These are phyloP conservation scores for Paracentrotus lividus DNA, from an alignment of 53 echinoderm and acorn worm species.

Conservation along the genomic window DNA sequence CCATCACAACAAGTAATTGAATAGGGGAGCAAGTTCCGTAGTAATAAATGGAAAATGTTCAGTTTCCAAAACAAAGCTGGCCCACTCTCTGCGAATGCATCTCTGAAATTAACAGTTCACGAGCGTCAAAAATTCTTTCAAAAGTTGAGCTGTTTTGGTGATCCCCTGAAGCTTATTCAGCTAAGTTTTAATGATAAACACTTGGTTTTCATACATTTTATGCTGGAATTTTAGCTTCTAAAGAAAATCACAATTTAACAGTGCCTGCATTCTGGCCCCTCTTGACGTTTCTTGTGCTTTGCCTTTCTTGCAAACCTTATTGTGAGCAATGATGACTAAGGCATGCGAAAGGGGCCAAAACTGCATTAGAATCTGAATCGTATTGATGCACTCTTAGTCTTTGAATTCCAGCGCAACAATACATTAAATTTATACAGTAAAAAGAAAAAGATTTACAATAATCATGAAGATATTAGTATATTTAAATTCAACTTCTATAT, in stretches of 20 bases:
- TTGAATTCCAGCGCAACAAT: neutral
- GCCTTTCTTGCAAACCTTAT: conserved; percentile 3
- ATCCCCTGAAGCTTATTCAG: conserved; percentile 30
- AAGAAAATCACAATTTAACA: conserved; percentile 28
- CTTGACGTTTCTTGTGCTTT: conserved; percentile 5
- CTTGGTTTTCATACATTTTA: neutral
- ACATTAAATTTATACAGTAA: neutral
- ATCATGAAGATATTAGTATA: no score
- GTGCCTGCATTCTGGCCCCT: neutral
- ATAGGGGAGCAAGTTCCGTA: neutral
- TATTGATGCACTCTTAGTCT: conserved; percentile 46
- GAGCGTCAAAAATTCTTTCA: neutral
- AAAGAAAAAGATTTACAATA: neutral
- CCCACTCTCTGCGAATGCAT: neutral
- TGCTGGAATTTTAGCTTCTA: conserved; percentile 29
- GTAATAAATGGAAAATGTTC: neutral
- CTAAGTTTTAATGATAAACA: conserved; percentile 45
- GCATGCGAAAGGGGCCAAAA: conserved; percentile 22
- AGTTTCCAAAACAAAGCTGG: neutral
- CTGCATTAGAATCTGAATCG: conserved; percentile 12
- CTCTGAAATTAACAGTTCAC: no score
- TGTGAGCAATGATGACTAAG: conserved; percentile 51
- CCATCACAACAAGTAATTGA: conserved; percentile 23
- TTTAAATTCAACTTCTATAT: no score
- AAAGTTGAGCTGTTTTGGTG: neutral